phyloP scores from a whole-genome alignment of 2,113 vertebrate species.

The Percina caprodes region DNA sequence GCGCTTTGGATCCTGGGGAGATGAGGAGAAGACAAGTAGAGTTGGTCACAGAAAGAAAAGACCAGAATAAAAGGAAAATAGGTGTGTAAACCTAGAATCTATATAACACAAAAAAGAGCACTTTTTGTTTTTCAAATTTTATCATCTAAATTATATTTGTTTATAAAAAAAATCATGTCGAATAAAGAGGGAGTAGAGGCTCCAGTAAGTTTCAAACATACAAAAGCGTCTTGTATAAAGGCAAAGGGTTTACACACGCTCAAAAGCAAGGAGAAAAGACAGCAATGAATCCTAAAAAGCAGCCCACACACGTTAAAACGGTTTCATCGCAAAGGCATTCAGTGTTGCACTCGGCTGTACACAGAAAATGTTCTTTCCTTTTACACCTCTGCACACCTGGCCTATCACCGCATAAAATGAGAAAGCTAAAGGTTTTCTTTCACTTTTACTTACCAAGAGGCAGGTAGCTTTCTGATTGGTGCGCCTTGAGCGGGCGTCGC shows the following conservation, averaged over 20 bases:
- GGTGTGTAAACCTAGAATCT: background rate
- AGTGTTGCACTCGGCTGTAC: too few relatives aligned
- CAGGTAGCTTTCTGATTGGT: slow-evolving; percentile 97
- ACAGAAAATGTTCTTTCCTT: too few relatives aligned
- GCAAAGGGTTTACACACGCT: background rate
- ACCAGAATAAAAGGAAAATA: background rate
- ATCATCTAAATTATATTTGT: background rate
- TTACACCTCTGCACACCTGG: too few relatives aligned
- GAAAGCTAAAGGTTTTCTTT: too few relatives aligned
- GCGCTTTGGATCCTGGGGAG: slow-evolving; percentile 85
- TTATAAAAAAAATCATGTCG: background rate
- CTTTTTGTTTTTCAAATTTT: background rate
- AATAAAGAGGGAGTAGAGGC: background rate
- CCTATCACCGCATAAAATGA: too few relatives aligned
- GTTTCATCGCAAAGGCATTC: too few relatives aligned
- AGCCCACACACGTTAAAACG: too few relatives aligned
- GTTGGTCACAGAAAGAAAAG: background rate
- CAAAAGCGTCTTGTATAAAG: background rate
- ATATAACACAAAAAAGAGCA: background rate
- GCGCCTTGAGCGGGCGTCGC: slow-evolving; percentile 91
- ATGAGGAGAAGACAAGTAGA: background rate
- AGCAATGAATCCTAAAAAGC: too few relatives aligned
- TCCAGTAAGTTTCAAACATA: background rate
- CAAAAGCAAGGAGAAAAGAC: too few relatives aligned
- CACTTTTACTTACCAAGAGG: slow-evolving; percentile 86